Evolutionary conservation across 2,888 invertebrate species (phyloP), one percentile per base, ranked within the genome.

Genomic region (Byasa hedistus): DNA sequence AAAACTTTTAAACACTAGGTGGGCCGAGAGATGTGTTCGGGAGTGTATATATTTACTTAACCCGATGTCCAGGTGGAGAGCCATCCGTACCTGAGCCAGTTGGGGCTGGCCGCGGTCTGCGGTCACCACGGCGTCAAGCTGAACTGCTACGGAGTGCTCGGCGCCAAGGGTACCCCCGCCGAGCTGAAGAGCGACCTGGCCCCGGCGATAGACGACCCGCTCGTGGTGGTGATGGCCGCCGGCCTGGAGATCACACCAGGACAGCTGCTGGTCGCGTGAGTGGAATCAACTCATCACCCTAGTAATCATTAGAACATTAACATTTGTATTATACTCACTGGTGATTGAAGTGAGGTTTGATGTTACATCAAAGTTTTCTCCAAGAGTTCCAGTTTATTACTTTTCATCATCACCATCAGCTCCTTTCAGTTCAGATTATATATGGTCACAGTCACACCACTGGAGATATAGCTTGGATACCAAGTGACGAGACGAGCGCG

Each of bases 91-190:
- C 86, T 96, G 48, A 93, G 88, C 1, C 96, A 97, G 76, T 91
- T 90, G 57, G 92, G 94, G 44, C 80, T 97, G 2, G 93, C 94
- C 8, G 93, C 93, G 0, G 96, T 93, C 78, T 95, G 96, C 77
- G 89, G 92, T 44, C 89, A 93, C 3, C 93, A 93, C 23, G 92
- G 92, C 63, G 94, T 98, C 54, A 86, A 89, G 1, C 84, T 97
- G 0, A 96, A 95, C 27, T 96, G 96, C 10, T 98, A 95, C 84
- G 96, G 96, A 75, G 95, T 95, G 0, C 88, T 98, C 12, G 97
- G 96, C 0, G 85, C 89, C 0, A 85, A 84, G 52, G 96, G 96
- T 39, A 94, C 96, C 56, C 96, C 96, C 0, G 84, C 81, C 56
- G 89, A 80, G 22, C 94, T 93, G 89, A 95, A 94, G 64, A 94